Evolutionary conservation across 2,888 invertebrate genomes (phyloP).

Genomic region (Gymnosoma rotundatum): DNA sequence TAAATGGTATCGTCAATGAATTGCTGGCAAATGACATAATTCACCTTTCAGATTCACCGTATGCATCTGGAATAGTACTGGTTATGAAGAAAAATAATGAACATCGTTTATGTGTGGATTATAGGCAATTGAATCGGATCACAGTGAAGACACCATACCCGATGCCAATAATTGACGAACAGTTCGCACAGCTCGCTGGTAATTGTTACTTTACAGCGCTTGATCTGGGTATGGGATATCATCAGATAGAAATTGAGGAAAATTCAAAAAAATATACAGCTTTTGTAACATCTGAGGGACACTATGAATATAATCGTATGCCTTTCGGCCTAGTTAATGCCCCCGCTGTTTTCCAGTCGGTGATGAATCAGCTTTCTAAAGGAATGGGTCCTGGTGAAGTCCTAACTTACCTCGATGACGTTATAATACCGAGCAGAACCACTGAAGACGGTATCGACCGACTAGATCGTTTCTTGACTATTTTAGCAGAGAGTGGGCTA

Average conservation of each 20-base stretch:
- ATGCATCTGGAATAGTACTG: too few relatives aligned
- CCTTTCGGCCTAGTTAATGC: slow-evolving; percentile 69
- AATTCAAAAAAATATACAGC: slow-evolving; percentile 52
- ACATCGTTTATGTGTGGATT: too few relatives aligned
- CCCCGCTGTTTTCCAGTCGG: slow-evolving; percentile 56
- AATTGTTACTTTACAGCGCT: slow-evolving; percentile 61
- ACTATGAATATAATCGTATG: slow-evolving; percentile 67
- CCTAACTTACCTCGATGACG: background rate
- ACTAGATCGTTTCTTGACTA: slow-evolving; percentile 29
- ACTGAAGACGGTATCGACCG: background rate
- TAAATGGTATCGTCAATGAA: slow-evolving; percentile 23
- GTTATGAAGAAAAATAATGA: too few relatives aligned
- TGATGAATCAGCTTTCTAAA: background rate
- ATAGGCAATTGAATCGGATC: too few relatives aligned
- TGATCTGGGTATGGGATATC: slow-evolving; percentile 61
- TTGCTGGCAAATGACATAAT: slow-evolving; percentile 61
- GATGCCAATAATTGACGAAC: slow-evolving; percentile 66
- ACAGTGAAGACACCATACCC: too few relatives aligned
- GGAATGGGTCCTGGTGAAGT: background rate
- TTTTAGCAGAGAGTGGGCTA: slow-evolving; percentile 23
- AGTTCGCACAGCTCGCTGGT: slow-evolving; percentile 62
- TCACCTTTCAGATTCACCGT: too few relatives aligned
- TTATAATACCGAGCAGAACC: background rate
- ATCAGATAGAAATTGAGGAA: slow-evolving; percentile 64
- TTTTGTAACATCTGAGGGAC: slow-evolving; percentile 60